phyloP scores from a whole-genome alignment of 2,797 vertebrate species.

The Alfaro cultratus region DNA sequence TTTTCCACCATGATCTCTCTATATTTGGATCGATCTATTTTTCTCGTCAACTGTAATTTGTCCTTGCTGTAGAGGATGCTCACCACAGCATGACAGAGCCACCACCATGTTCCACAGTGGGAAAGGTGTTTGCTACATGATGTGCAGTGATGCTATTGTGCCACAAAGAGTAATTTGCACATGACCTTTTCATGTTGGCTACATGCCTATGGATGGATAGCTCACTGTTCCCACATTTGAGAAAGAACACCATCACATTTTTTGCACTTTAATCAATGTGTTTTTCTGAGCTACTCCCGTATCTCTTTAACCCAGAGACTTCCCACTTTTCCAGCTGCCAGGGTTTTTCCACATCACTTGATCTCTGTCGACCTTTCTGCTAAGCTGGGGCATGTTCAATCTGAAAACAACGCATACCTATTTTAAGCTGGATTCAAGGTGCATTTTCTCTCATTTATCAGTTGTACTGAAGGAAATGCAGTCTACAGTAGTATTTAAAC shows the following conservation, averaged over 20 bases:
- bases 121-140: not conserved
- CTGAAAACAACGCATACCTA: not conserved
- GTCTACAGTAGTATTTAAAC: not conserved
- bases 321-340: not conserved
- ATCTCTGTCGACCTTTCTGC: not conserved
- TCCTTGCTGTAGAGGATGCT: not conserved
- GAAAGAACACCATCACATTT: not conserved
- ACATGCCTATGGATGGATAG: not conserved
- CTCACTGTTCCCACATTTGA: not conserved
- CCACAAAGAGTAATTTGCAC: not conserved
- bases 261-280: not conserved
- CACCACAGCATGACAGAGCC: not conserved
- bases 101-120: not conserved
- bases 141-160: not conserved
- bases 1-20: not conserved
- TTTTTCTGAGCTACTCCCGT: not conserved
- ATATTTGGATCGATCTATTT: not conserved
- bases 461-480: not conserved
- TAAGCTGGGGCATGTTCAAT: not conserved
- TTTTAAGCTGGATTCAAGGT: not conserved
- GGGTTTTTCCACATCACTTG: not conserved
- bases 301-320: not conserved
- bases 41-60: not conserved
- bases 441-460: not conserved
- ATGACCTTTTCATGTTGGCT: not conserved